Base-by-base conservation (phyloP, 2,797 vertebrate genomes). In the Trachops cirrhosus region DNA sequence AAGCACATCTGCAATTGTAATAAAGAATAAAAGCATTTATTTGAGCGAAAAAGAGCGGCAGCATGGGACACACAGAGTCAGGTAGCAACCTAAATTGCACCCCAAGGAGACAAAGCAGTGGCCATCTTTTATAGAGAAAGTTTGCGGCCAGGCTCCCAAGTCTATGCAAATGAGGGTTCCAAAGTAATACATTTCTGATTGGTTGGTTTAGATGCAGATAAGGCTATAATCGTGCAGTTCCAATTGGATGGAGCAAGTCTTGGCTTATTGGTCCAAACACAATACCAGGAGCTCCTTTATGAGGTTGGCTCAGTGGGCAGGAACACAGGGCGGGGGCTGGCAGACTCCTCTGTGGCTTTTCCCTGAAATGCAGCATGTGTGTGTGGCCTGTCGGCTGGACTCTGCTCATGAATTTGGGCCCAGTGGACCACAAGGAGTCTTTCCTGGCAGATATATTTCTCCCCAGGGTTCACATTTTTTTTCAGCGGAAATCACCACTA, bases 401-500 rank as follows among this genome's bases (percentile, higher is more conserved):
- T 46, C 71, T 46, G 41, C 15, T 34, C 3, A 2, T 34, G 74
- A 34, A 50, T 34, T 14, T 77, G 46, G 11, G 46, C 73, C 73
- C 9, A 26, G 18, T 3, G n/a, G 46, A 50, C 73, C 73, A 77
- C 5, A 26, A 48, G 10, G 9, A 75, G 32, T 50, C 19, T 19
- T 50, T 50, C 32, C 14, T 44, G 39, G 32, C 74, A 22, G 32
- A n/a, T 50, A 11, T 22, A 21, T 77, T 77, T 77, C 32, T 77
- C 32, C 74, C 6, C 11, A 21, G 32, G 46, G 9, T 34, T 50
- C 32, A 34, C 5, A 0, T 95, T 77, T 95, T 79, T 62, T 64
- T 64, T 32, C 75, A 64, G 34, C 80, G 95, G 82, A 97, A 97
- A 80, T 39, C 50, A 97, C 94, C 37, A 73, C 41, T 96, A 96